These are phyloP conservation scores for Enteromius trimaculatus DNA, from an alignment of 2,797 vertebrate species.

Conservation along the genomic window DNA sequence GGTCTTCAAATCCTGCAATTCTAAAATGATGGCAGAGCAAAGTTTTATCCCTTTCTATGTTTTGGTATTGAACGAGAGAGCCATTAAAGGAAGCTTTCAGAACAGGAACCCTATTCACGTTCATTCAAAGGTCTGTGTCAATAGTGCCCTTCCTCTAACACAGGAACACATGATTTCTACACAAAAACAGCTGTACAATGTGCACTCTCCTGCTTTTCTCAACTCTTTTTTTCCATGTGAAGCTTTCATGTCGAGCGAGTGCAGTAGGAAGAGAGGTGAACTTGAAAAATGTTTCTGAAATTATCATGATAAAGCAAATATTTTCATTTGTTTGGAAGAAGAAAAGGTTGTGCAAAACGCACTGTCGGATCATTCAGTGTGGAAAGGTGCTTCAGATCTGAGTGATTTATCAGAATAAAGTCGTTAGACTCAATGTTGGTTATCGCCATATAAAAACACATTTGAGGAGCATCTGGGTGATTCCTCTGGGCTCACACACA, in stretches of 20 bases:
- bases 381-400: not conserved
- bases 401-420: constrained; percentile 23
- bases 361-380: not conserved
- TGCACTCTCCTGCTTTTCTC: not conserved
- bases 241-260: not conserved
- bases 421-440: constrained; percentile 28
- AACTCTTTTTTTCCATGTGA: not conserved
- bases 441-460: constrained; percentile 14
- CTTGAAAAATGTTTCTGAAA: constrained; percentile 3
- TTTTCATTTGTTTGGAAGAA: not conserved
- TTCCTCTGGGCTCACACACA: constrained; percentile 17
- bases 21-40: not conserved
- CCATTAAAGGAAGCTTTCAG: constrained; percentile 26
- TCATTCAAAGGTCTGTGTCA: constrained; percentile 6
- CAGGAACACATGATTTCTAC: constrained; percentile 10
- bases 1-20: not conserved
- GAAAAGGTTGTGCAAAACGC: not conserved
- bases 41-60: not conserved
- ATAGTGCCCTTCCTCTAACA: not conserved
- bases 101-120: constrained; percentile 3
- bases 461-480: constrained; percentile 21
- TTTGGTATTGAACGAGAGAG: not conserved
- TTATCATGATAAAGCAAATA: not conserved
- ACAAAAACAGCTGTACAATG: not conserved
- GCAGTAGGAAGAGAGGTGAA: not conserved